Evolutionary conservation across 2,888 invertebrate genomes (phyloP), one percentile per base, ranked within the genome.

Genomic region (Labia minor): DNA sequence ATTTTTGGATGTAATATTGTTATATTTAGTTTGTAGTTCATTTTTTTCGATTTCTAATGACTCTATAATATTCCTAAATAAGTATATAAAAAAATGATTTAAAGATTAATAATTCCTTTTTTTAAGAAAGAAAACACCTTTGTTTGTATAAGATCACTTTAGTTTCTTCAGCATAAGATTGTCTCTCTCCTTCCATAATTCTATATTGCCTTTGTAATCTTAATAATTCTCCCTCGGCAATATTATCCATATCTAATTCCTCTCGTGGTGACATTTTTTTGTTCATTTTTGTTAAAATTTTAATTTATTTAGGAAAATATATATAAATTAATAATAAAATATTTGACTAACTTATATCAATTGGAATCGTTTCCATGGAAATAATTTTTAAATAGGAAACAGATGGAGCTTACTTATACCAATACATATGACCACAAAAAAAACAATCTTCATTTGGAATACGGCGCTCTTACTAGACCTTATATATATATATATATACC

Each of bases 101-200:
- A 26, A 26, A 26, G 26, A 26, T 8, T n/a, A 26, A 26, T 26
- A 33, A 21, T n/a, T 21, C 11, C n/a, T n/a, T 65, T 61, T 1
- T 6, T 61, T 19, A 37, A 33, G 37, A 64, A 14, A 37, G 69
- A 66, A 61, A 61, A 14, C 66, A 78, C 78, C 76, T 78, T 68
- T 80, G 79, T 72, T 77, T 78, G 37, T 75, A 72, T 64, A 80
- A 75, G 61, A 86, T 83, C 4, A 85, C 83, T 72, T 85, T 85
- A 20, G 85, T 85, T 73, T 89, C 87, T 73, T 85, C 86, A 66
- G 83, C 82, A 73, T 89, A 90, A 0, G 85, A 82, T 11, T 83
- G 80, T 1, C 89, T 81, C 75, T 91, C 90, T 69, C 87, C 85
- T 76, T 92, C 90, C 89, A 92, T 90, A 72, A 90, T 87, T 18